phyloP scores from a whole-genome alignment of 2,797 vertebrate species.

The Sebastes steindachneri region DNA sequence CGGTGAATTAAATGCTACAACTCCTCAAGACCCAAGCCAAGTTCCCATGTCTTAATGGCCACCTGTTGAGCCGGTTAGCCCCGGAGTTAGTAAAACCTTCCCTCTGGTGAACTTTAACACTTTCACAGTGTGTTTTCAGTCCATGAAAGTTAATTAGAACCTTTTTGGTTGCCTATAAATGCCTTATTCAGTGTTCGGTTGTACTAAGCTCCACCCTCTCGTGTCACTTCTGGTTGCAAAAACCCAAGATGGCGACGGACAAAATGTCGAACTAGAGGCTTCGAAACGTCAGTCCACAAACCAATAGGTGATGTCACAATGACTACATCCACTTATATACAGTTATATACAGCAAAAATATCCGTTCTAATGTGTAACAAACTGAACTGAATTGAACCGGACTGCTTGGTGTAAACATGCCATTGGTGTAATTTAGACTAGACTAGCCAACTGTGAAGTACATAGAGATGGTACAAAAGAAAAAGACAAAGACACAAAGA shows the following conservation, averaged over 20 bases:
- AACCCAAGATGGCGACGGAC: not conserved
- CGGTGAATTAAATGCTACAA: too few relatives aligned
- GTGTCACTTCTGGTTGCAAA: not conserved
- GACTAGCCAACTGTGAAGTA: not conserved
- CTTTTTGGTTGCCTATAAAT: too few relatives aligned
- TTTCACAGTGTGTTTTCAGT: too few relatives aligned
- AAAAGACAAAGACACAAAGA: conserved; percentile 23
- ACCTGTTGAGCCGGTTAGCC: too few relatives aligned
- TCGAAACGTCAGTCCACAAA: too few relatives aligned
- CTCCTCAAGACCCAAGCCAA: too few relatives aligned
- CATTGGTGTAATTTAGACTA: not conserved
- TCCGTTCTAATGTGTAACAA: not conserved
- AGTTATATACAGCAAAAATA: not conserved
- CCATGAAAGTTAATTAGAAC: too few relatives aligned
- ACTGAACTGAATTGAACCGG: not conserved
- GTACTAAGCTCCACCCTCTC: not conserved
- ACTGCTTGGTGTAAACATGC: not conserved
- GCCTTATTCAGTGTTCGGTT: not conserved
- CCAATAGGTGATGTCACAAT: not conserved
- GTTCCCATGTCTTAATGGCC: too few relatives aligned
- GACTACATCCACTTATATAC: not conserved
- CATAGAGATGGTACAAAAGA: not conserved
- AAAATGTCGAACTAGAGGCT: too few relatives aligned
- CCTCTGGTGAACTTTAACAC: too few relatives aligned
- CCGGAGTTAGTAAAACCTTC: too few relatives aligned